Percentiles rank a stretch among this genome's conserved stretches.
These are phyloP conservation scores for Tetropium fuscum DNA, from an alignment of 2,888 invertebrate species.

Conservation along the genomic window DNA sequence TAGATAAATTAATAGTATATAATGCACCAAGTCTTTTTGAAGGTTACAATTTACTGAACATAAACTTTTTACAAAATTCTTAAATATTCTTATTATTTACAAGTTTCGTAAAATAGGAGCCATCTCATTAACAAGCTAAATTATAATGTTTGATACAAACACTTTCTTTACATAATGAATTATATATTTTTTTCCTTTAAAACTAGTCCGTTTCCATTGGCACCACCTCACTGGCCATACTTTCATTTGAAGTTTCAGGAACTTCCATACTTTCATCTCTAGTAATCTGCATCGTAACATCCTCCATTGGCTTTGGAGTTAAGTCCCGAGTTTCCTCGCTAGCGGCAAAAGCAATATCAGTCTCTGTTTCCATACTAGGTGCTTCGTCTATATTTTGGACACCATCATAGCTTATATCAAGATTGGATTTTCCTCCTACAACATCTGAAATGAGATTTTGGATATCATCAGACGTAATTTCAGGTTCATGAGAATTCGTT, in stretches of 20 bases:
- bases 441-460: constrained; percentile 36
- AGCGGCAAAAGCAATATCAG: constrained; percentile 17
- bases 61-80: constrained; percentile 38
- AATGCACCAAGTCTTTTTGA: constrained; percentile 12
- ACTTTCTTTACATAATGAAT: constrained; percentile 28
- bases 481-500: constrained; percentile 6
- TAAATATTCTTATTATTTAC: constrained; percentile 37
- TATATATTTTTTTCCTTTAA: constrained; percentile 13
- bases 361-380: constrained; percentile 27
- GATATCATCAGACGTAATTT: constrained; percentile 39
- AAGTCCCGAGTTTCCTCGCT: constrained; percentile 1
- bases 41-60: constrained; percentile 26
- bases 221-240: constrained; percentile 19
- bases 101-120: constrained; percentile 23
- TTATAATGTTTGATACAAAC: constrained; percentile 38
- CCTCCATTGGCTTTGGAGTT: constrained; percentile 1
- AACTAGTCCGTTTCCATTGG: constrained; percentile 40
- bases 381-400: constrained; percentile 12
- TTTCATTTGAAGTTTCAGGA: constrained; percentile 11
- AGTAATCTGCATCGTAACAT: constrained; percentile 13
- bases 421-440: constrained; percentile 27
- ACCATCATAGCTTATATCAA: constrained; percentile 9
- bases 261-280: constrained; percentile 28
- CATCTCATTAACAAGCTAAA: constrained; percentile 25
- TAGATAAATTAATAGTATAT: constrained; percentile 10